Evolutionary conservation across 2,888 invertebrate species (phyloP), one percentile per base, ranked within the genome.

Genomic region (Adela reaumurella): DNA sequence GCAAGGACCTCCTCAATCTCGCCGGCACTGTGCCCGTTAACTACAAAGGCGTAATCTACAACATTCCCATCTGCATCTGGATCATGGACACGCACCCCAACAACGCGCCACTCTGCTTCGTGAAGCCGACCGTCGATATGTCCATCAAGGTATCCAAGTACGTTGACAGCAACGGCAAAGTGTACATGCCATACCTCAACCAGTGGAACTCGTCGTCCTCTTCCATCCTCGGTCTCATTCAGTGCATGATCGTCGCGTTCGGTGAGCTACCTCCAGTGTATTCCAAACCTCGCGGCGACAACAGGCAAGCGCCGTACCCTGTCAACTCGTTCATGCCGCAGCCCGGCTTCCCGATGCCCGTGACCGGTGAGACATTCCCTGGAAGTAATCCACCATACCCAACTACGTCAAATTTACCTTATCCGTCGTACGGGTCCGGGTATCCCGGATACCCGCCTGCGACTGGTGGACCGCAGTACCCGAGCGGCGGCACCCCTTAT

Each of bases 21-120:
- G 85, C 87, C 62, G 97, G 97, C 48, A 97, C 97, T 6, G 92
- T 97, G 60, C 97, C 97, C 43, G 94, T 97, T 1, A 81, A 83
- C 48, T 97, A 90, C 65, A 94, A 92, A 85, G 92, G 94, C 74
- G 79, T 83, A 51, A 84, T 82, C 45, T 99, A 99, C 74, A 94
- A 98, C 74, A 99, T 99, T 68, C 99, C 99, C 14, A 87, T 99
- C 42, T 90, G 92, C 64, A 89, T 99, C 60, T 98, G 95, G 94
- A 67, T 99, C 46, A 90, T 95, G 87, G 96, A 98, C 64, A 97
- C 96, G 3, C 96, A 99, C 81, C 99, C 99, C 0, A 88, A 91
- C 65, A 92, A 95, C 76, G 94, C 97, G 29, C 99, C 99, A 1
- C 88, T 98, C 74, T 92, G 92, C 64, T 93, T 89, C 62, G 97